Evolutionary conservation across 2,113 vertebrate species (phyloP).

Genomic region (Podarcis cretensis): DNA sequence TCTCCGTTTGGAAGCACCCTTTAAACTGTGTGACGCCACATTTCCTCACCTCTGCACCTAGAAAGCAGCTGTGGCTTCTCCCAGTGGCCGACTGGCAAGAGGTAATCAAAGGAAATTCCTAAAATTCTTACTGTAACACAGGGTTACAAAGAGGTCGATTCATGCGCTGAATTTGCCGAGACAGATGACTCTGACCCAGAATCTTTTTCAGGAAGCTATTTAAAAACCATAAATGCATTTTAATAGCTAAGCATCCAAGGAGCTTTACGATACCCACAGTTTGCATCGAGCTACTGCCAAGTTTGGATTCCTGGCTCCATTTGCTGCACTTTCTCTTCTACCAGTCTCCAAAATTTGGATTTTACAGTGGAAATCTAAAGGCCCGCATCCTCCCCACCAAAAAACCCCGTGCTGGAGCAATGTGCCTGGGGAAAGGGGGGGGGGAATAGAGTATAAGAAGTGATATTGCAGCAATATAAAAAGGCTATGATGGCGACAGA

Average conservation of each 20-base stretch:
- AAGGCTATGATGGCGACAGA: background rate
- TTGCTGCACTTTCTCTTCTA: background rate
- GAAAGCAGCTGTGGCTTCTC: conserved; percentile 56
- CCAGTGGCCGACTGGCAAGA: conserved; percentile 47
- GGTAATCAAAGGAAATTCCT: conserved; percentile 75
- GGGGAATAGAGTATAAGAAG: background rate
- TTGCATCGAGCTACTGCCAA: background rate
- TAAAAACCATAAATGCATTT: conserved; percentile 45
- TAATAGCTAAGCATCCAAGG: conserved; percentile 26
- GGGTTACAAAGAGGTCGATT: conserved; percentile 76
- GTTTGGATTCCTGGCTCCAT: background rate
- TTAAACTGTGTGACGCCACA: background rate
- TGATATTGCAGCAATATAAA: background rate
- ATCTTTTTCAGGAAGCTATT: conserved; percentile 56
- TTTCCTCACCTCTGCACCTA: conserved; percentile 51
- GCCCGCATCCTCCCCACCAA: too few relatives aligned
- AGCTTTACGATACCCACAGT: background rate
- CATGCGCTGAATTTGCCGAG: conserved; percentile 60
- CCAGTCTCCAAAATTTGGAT: background rate
- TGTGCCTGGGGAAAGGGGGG: background rate
- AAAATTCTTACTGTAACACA: conserved; percentile 70
- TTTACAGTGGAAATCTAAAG: conserved; percentile 5
- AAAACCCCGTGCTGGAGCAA: background rate
- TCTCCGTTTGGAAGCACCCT: background rate
- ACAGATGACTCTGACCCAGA: conserved; percentile 55